Conservation (phyloP, 2,797 vertebrate species). For the Fistularia commersonii region DNA sequence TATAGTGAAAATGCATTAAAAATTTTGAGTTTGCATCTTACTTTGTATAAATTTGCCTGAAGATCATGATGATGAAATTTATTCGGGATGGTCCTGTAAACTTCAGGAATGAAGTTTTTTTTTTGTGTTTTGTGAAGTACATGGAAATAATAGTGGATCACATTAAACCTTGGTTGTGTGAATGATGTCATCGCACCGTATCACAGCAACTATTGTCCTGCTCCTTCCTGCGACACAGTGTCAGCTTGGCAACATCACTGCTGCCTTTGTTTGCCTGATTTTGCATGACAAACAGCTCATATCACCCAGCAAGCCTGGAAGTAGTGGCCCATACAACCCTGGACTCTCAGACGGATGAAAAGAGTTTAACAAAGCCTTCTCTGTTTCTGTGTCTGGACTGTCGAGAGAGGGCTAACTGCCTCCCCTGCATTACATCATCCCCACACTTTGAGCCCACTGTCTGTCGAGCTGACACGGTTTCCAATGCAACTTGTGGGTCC, state of each 20-base stretch:
- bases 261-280: slow-evolving; percentile 4
- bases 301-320: neutral
- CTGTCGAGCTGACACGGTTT: too few species aligned
- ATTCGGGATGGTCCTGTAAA: too few species aligned
- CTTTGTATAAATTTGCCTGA: too few species aligned
- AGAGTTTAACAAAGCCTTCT: slow-evolving; percentile 17
- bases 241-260: slow-evolving; percentile 2
- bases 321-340: neutral
- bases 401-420: slow-evolving; percentile 1
- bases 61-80: too few species aligned
- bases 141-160: neutral
- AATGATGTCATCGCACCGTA: slow-evolving; percentile 52
- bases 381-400: slow-evolving; percentile 11
- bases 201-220: slow-evolving; percentile 29
- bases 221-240: slow-evolving; percentile 3
- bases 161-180: slow-evolving; percentile 36
- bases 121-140: too few species aligned
- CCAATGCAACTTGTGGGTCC: too few species aligned
- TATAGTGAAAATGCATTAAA: too few species aligned
- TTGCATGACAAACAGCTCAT: slow-evolving; percentile 10
- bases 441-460: neutral
- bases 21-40: too few species aligned
- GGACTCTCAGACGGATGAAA: neutral
- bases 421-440: slow-evolving; percentile 17
- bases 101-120: too few species aligned